phyloP scores from a whole-genome alignment of 2,888 invertebrate species.

The Drosophila cracens region DNA sequence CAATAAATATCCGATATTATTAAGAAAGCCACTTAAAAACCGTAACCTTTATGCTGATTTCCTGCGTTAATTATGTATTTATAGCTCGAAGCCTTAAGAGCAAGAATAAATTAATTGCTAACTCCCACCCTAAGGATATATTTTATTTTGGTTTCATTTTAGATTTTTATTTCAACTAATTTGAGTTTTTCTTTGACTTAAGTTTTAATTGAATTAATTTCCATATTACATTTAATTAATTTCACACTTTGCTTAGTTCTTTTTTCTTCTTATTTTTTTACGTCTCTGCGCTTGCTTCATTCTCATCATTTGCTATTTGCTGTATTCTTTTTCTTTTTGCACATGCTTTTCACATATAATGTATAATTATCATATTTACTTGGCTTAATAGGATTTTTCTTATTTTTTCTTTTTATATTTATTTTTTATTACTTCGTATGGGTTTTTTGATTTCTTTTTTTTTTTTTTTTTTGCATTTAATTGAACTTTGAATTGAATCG shows the following conservation, averaged over 20 bases:
- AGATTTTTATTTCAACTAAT: conserved; percentile 70
- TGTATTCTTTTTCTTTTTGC: conserved; percentile 24
- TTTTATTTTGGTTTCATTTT: conserved; percentile 44
- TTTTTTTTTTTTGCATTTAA: conserved; percentile 50
- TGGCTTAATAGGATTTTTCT: conserved; percentile 76
- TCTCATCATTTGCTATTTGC: conserved; percentile 39
- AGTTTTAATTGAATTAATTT: conserved; percentile 68
- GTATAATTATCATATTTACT: conserved; percentile 69
- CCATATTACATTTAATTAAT: conserved; percentile 64
- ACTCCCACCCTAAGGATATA: background rate
- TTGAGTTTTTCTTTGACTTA: conserved; percentile 68
- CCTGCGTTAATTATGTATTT: background rate
- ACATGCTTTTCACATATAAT: conserved; percentile 48
- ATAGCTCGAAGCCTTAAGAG: background rate
- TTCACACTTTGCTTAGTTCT: conserved; percentile 66
- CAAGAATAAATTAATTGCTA: background rate
- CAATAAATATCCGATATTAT: background rate
- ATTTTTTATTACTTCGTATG: conserved; percentile 23
- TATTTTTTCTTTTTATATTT: conserved; percentile 32
- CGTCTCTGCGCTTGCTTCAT: conserved; percentile 27
- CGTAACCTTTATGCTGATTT: background rate
- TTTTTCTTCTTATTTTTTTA: conserved; percentile 3
- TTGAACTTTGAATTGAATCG: conserved; percentile 71
- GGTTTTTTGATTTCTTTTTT: conserved; percentile 9
- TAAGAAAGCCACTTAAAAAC: background rate